Percentiles rank a stretch among this genome's conserved stretches.
Evolutionary conservation across 2,888 invertebrate genomes (phyloP).

Genomic region (Diplazon laetatorius): DNA sequence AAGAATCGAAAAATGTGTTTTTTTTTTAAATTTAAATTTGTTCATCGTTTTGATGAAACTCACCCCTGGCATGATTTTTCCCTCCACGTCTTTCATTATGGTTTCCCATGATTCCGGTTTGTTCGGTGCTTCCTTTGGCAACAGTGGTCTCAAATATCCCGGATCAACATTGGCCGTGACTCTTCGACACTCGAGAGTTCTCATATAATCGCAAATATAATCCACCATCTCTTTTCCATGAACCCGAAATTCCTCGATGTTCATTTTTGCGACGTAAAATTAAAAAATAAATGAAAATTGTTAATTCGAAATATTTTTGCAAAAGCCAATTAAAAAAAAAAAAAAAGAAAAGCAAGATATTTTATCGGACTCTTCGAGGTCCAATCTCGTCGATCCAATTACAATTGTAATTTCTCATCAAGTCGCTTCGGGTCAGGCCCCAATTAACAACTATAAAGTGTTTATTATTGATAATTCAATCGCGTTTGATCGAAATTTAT

Average conservation of each 20-base stretch:
- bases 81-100: conserved; percentile 95
- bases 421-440: conserved; percentile 2
- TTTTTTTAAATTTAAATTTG: no score
- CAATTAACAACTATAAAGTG: no score
- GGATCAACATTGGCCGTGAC: conserved; percentile 96
- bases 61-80: conserved; percentile 96
- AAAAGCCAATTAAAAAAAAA: neutral
- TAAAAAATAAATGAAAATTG: neutral
- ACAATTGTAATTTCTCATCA: conserved; percentile 25
- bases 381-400: conserved; percentile 27
- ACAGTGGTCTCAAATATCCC: conserved; percentile 91
- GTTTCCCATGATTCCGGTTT: conserved; percentile 93
- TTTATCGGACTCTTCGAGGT: neutral
- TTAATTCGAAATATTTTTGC: no score
- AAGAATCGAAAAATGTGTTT: no score
- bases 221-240: conserved; percentile 97
- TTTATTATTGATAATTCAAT: conserved; percentile 5
- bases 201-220: conserved; percentile 95
- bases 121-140: conserved; percentile 92
- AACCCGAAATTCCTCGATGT: conserved; percentile 93
- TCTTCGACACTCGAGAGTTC: conserved; percentile 89
- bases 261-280: conserved; percentile 85
- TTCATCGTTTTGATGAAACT: no score
- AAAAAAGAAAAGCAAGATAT: neutral
- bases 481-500: neutral